Conservation (phyloP, 2,797 vertebrate genomes). For the Anguilla marmorata region DNA sequence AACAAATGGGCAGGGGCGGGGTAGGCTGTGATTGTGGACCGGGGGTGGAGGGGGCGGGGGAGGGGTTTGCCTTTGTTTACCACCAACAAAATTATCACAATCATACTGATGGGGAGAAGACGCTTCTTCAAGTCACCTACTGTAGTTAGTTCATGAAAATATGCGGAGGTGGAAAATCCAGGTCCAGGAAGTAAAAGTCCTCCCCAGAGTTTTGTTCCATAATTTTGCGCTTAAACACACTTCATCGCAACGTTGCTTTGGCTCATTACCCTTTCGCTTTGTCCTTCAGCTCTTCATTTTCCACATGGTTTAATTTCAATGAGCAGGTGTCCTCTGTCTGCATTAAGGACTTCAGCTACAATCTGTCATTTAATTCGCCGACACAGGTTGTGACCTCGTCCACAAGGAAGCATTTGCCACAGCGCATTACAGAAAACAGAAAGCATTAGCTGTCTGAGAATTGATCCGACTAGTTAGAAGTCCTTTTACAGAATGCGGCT, state of each 20-base stretch:
- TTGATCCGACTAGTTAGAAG: background rate
- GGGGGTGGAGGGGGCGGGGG: no score
- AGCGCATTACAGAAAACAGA: background rate
- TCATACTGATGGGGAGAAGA: no score
- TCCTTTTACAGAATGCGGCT: background rate
- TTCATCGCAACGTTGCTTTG: background rate
- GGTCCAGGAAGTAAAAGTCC: no score
- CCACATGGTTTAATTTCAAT: background rate
- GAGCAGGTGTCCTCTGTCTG: background rate
- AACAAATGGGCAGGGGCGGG: no score
- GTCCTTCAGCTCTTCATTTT: background rate
- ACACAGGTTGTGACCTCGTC: background rate
- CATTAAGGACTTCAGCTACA: background rate
- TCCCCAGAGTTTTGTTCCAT: background rate
- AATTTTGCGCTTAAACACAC: background rate
- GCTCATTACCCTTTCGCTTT: background rate
- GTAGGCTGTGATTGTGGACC: background rate
- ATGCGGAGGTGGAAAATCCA: no score
- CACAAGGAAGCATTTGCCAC: background rate
- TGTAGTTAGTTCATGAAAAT: no score
- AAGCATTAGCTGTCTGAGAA: background rate
- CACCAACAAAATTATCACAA: no score
- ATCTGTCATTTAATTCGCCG: background rate
- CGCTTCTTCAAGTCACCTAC: no score
- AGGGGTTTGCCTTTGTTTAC: no score